A percentile compares a stretch with the other conserved stretches of the same genome.
Conservation (phyloP, 2,888 invertebrate genomes). For the Cantharis lateralis region DNA sequence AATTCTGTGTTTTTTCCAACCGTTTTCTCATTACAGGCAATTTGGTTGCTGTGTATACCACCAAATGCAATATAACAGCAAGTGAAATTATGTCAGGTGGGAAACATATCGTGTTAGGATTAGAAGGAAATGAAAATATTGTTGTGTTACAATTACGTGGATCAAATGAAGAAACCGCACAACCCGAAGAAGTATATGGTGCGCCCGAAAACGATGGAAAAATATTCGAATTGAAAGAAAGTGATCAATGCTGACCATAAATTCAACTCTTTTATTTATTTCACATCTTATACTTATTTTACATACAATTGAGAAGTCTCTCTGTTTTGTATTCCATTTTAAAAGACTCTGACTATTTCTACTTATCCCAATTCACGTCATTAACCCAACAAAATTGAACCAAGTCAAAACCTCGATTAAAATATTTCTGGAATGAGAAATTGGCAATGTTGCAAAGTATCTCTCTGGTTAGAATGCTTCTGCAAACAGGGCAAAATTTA, state of each 20-base stretch:
- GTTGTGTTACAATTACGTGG: constrained; percentile 67
- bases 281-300: constrained; percentile 16
- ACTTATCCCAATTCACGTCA: too few relatives aligned
- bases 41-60: constrained; percentile 78
- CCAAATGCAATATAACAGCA: constrained; percentile 72
- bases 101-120: constrained; percentile 68
- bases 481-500: neutral
- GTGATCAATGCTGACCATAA: constrained; percentile 50
- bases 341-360: neutral
- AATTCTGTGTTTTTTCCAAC: constrained; percentile 2
- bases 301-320: constrained; percentile 11
- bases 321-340: constrained; percentile 28
- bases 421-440: neutral
- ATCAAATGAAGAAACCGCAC: constrained; percentile 42
- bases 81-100: constrained; percentile 80
- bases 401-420: neutral
- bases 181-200: constrained; percentile 55
- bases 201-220: constrained; percentile 63
- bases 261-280: constrained; percentile 21
- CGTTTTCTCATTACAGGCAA: constrained; percentile 63
- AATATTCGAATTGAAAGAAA: constrained; percentile 62
- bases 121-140: constrained; percentile 68
- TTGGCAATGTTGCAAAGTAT: neutral
- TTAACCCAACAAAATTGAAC: too few relatives aligned
- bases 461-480: neutral